phyloP scores from a whole-genome alignment of 2,797 vertebrate genomes.

The Anableps anableps region DNA sequence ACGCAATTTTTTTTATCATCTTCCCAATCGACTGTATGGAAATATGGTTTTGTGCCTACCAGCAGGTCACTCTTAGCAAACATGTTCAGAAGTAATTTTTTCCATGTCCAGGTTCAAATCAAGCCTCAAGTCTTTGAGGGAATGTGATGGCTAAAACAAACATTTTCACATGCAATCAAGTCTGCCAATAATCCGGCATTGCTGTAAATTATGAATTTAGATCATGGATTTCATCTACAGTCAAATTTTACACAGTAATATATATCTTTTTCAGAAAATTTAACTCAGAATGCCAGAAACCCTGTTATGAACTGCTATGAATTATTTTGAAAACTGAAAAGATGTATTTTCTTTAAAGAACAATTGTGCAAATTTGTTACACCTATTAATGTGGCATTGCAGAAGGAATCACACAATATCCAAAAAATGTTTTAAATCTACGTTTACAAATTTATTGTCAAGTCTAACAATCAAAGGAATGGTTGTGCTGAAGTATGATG shows the following conservation, averaged over 20 bases:
- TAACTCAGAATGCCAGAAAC: background rate
- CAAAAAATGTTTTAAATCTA: background rate
- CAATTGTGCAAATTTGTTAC: background rate
- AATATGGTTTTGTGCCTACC: background rate
- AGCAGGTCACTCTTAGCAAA: background rate
- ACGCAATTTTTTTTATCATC: background rate
- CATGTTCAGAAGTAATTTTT: background rate
- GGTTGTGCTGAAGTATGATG: background rate
- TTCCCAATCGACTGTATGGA: background rate
- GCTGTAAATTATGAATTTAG: too few species aligned
- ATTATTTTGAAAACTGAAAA: background rate
- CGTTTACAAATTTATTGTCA: background rate
- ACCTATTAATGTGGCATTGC: background rate
- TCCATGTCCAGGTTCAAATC: background rate
- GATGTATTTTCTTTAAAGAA: background rate
- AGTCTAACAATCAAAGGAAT: background rate
- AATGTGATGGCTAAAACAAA: background rate
- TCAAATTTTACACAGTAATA: background rate
- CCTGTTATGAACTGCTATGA: background rate
- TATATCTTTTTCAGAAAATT: background rate
- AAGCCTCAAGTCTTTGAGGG: background rate
- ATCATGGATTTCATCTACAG: background rate
- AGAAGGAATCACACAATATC: background rate
- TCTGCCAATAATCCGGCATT: background rate
- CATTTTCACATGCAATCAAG: background rate